phyloP scores from a whole-genome alignment of 30 jellyfish, hydroid and myxozoan species.

The Hydra vulgaris region DNA sequence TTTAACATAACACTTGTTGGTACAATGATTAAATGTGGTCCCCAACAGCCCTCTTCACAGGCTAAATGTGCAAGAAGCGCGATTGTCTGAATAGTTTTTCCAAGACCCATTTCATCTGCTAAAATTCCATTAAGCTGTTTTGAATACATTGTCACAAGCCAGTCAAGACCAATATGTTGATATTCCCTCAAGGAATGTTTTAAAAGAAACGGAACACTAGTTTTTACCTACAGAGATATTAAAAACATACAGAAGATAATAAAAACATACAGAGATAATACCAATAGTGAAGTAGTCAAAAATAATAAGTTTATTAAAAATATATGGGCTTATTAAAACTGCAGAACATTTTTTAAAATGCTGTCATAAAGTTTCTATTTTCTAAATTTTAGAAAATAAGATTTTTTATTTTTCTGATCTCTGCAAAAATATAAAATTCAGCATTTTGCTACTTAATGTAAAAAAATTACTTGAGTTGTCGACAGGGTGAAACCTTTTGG shows the following conservation, averaged over 20 bases:
- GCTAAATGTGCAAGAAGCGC: constrained; percentile 91
- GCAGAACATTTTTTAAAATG: too few relatives aligned
- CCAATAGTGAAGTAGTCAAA: too few relatives aligned
- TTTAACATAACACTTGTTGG: constrained; percentile 97
- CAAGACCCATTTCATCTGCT: constrained; percentile 99
- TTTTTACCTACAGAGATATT: constrained; percentile 52
- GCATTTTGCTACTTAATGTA: too few relatives aligned
- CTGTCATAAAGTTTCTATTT: too few relatives aligned
- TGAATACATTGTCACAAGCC: constrained; percentile 91
- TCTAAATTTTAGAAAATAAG: too few relatives aligned
- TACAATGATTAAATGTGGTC: constrained; percentile 97
- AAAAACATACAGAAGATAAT: background rate
- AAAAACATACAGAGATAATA: constrained; percentile 4
- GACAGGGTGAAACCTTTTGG: constrained; percentile 90
- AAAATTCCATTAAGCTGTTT: constrained; percentile 85
- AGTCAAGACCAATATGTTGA: constrained; percentile 94
- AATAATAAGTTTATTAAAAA: too few relatives aligned
- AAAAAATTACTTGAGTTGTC: constrained; percentile 61
- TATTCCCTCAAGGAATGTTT: constrained; percentile 77
- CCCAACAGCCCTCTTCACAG: constrained; percentile 93
- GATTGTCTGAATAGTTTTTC: constrained; percentile 90
- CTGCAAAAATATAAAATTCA: too few relatives aligned
- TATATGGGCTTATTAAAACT: too few relatives aligned
- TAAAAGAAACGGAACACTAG: constrained; percentile 71
- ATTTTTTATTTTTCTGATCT: too few relatives aligned